These are phyloP conservation scores for Lasioglossum malachurum DNA, from an alignment of 2,888 invertebrate species.

Conservation along the genomic window DNA sequence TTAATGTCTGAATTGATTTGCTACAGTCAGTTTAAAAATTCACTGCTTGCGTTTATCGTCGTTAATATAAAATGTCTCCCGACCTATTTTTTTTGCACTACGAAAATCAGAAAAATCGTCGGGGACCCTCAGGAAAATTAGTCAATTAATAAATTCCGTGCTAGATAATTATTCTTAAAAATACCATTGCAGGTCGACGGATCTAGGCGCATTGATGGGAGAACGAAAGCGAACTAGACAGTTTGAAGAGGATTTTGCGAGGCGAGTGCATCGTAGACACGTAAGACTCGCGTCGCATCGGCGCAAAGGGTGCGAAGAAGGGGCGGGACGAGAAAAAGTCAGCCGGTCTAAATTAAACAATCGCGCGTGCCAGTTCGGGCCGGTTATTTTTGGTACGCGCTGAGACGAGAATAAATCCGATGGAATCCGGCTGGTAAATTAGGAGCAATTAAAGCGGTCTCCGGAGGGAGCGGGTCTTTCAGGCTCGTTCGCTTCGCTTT, in stretches of 20 bases:
- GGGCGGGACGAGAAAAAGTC: constrained; percentile 45
- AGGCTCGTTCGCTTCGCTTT: constrained; percentile 62
- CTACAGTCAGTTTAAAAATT: too few species aligned
- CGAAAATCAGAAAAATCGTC: too few species aligned
- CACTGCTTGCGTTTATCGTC: too few species aligned
- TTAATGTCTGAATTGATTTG: too few species aligned
- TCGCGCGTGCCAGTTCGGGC: constrained; percentile 51
- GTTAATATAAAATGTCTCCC: too few species aligned
- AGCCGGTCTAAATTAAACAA: constrained; percentile 63
- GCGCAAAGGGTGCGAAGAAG: not conserved
- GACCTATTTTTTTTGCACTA: too few species aligned
- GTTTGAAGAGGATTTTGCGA: not conserved
- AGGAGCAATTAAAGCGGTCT: constrained; percentile 79
- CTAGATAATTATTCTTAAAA: too few species aligned
- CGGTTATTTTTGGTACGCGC: constrained; percentile 75
- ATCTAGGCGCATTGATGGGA: not conserved
- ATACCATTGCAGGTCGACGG: not conserved
- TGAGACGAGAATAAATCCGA: constrained; percentile 77
- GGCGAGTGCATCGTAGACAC: not conserved
- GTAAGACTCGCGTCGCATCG: not conserved
- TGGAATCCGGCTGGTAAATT: constrained; percentile 80
- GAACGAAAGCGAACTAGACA: not conserved
- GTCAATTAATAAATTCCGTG: too few species aligned
- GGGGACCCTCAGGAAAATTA: too few species aligned
- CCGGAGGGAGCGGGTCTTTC: constrained; percentile 31